These are phyloP conservation scores for Mus spretus DNA, from an alignment of 2,797 vertebrate genomes.

Conservation along the genomic window DNA sequence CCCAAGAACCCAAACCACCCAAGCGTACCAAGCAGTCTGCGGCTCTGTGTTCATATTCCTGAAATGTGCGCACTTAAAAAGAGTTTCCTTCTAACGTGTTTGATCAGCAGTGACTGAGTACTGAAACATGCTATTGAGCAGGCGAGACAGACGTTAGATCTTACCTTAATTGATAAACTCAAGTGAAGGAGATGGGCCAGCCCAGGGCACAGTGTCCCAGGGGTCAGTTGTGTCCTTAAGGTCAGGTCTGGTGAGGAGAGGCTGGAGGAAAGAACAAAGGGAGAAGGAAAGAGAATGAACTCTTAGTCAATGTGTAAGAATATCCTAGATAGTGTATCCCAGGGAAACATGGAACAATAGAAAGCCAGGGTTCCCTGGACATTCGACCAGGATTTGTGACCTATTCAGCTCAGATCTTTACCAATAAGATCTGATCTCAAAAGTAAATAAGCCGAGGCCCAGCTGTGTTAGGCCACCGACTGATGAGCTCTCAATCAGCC, in stretches of 20 bases:
- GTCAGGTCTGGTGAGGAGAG: not conserved
- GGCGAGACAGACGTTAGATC: not conserved
- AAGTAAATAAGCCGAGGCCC: not conserved
- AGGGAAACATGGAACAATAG: not conserved
- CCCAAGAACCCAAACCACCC: not conserved
- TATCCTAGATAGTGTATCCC: not conserved
- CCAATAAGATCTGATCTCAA: not conserved
- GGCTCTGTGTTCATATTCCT: not conserved
- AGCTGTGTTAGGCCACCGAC: not conserved
- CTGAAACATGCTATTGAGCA: not conserved
- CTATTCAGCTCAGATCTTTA: not conserved
- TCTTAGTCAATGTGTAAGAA: fast-evolving
- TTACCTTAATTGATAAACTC: not conserved
- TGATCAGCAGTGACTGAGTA: not conserved
- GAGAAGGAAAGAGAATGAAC: not conserved
- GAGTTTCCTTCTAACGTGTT: not conserved
- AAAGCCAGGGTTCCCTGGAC: not conserved
- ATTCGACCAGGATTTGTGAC: not conserved
- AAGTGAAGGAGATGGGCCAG: fast-evolving
- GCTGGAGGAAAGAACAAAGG: not conserved
- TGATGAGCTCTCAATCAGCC: fast-evolving
- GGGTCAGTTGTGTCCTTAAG: too few species aligned
- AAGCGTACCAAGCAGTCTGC: fast-evolving
- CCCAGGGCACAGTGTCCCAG: not conserved
- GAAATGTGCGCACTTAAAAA: fast-evolving